Evolutionary conservation across 1,140 invertebrate genomes (phyloP).

Genomic region (Drosophila pseudoobscura): DNA sequence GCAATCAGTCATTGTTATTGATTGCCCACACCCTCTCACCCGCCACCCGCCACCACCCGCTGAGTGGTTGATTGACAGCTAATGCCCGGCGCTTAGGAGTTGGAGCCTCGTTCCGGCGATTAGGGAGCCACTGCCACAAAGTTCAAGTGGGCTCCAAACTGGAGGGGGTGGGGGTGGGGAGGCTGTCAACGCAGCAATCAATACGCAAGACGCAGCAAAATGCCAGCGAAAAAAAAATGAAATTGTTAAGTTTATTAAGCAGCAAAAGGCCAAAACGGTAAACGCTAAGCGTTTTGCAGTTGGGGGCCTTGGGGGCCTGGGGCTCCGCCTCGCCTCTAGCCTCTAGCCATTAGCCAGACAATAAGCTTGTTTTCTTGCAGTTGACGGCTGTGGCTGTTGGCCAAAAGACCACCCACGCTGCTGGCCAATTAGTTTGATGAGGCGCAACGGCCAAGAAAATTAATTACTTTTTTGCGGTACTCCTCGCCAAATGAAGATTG

Average conservation of each 20-base stretch:
- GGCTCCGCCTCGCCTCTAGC: not conserved
- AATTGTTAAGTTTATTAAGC: conserved; percentile 67
- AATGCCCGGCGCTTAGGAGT: conserved; percentile 27
- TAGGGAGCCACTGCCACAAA: conserved; percentile 33
- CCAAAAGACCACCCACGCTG: conserved; percentile 49
- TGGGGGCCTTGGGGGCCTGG: conserved; percentile 7
- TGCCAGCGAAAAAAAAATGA: conserved; percentile 52
- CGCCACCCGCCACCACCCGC: no score
- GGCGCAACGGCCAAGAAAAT: conserved; percentile 22
- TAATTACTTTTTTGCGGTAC: conserved; percentile 50
- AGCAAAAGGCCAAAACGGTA: conserved; percentile 44
- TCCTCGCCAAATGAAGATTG: conserved; percentile 35
- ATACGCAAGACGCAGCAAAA: conserved; percentile 14
- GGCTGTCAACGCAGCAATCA: conserved; percentile 26
- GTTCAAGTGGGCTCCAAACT: conserved; percentile 56
- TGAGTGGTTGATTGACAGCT: conserved; percentile 34
- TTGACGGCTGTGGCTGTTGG: conserved; percentile 13
- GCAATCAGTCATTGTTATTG: no score
- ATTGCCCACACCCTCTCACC: no score
- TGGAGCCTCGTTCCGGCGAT: conserved; percentile 32
- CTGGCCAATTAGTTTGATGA: conserved; percentile 50
- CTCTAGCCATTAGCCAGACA: conserved; percentile 49
- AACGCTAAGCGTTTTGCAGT: conserved; percentile 19
- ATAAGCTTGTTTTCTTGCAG: conserved; percentile 36
- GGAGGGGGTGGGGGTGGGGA: not conserved